phyloP scores from a whole-genome alignment of 2,888 invertebrate species.

The Phaonia tiefii region DNA sequence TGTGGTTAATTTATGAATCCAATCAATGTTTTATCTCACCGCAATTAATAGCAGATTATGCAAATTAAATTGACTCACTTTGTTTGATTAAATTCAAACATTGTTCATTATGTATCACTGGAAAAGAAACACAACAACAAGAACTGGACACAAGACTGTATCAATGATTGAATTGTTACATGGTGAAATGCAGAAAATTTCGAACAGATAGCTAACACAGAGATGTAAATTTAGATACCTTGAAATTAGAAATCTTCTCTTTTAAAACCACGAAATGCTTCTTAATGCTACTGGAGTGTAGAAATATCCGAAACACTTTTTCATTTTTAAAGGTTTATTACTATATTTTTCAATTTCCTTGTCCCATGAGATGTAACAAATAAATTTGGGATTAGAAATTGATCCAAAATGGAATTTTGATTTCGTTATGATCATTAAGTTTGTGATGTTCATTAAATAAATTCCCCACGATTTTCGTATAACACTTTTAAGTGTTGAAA shows the following conservation, averaged over 20 bases:
- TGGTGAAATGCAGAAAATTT: constrained; percentile 19
- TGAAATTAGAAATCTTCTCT: neutral
- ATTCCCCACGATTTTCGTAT: no score
- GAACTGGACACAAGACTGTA: neutral
- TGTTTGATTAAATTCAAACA: constrained; percentile 45
- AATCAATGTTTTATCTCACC: constrained; percentile 70
- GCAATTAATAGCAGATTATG: constrained; percentile 78
- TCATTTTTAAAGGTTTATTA: constrained; percentile 8
- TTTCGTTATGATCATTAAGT: neutral
- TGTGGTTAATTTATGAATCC: constrained; percentile 49
- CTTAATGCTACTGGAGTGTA: constrained; percentile 22
- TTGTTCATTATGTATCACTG: constrained; percentile 34
- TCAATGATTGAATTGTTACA: no score
- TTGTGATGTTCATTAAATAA: neutral
- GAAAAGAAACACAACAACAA: neutral
- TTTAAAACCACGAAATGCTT: constrained; percentile 18
- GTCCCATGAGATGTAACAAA: constrained; percentile 9
- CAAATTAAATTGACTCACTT: constrained; percentile 69
- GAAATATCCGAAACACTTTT: constrained; percentile 15
- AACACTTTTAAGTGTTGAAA: no score
- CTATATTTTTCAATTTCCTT: constrained; percentile 19
- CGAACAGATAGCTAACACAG: constrained; percentile 54
- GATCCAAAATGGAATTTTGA: constrained; percentile 19
- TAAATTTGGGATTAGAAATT: constrained; percentile 33
- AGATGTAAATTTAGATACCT: constrained; percentile 48